Percentiles rank a stretch among this genome's conserved stretches.
Conservation (phyloP, 2,797 vertebrate genomes). For the Chaenodraco wilsoni region DNA sequence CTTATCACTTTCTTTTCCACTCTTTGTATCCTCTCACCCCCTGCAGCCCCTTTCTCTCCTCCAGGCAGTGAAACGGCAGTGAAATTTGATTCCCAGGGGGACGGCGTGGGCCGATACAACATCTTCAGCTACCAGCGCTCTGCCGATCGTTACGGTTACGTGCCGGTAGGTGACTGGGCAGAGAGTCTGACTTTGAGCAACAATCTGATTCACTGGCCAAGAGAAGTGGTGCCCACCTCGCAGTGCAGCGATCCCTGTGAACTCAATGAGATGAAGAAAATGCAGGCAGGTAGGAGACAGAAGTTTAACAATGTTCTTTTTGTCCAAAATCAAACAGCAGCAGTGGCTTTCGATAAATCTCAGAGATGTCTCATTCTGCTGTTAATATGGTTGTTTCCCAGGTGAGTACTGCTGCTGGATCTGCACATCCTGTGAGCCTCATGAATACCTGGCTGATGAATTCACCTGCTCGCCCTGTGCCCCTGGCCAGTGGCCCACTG, state of each 20-base stretch:
- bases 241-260: constrained; percentile 98
- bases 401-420: constrained; percentile 99
- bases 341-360: constrained; percentile 41
- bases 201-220: constrained; percentile 94
- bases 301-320: constrained; percentile 31
- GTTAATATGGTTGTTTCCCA: constrained; percentile 54
- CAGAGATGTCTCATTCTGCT: constrained; percentile 39
- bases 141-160: constrained; percentile 87
- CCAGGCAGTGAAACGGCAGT: constrained; percentile 89
- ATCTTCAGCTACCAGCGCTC: constrained; percentile 95
- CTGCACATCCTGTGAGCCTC: constrained; percentile 95
- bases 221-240: constrained; percentile 87
- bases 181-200: constrained; percentile 90
- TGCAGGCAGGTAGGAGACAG: constrained; percentile 90
- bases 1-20: constrained; percentile 42
- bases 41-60: constrained; percentile 91
- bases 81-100: constrained; percentile 95
- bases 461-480: constrained; percentile 95
- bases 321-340: constrained; percentile 7
- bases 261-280: constrained; percentile 98
- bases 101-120: constrained; percentile 95
- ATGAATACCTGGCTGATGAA: constrained; percentile 94
- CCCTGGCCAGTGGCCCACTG: constrained; percentile 93
- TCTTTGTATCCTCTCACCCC: constrained; percentile 38
- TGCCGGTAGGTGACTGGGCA: constrained; percentile 96